Evolutionary conservation across 2,888 invertebrate genomes (phyloP), one percentile per base, ranked within the genome.

Genomic region (Archaeoteleia sp.): DNA sequence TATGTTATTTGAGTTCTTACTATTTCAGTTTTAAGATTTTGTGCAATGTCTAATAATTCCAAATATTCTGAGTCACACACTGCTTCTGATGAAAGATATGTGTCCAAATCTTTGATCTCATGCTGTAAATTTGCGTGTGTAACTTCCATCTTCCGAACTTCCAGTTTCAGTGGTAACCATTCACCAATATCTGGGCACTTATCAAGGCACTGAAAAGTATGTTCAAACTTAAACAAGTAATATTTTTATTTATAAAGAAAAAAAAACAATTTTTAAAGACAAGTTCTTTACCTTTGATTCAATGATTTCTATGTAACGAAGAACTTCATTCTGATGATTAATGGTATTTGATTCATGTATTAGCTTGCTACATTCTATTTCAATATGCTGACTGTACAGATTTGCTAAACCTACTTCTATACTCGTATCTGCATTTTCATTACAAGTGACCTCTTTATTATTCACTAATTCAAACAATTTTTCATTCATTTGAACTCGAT

Each of bases 161-260:
- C 81, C 12, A 83, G 70, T n/a, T 71, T 45, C 30, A 82, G 57
- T 51, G 69, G 70, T 25, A 83, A 58, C 83, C 83, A 83, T 5
- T 78, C 75, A 35, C 46, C 72, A 1, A 82, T 32, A 45, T 82
- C 76, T 3, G 70, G 40, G 5, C 63, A 46, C 10, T 37, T 30
- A 1, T 46, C 45, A 4, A 32, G 23, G 15, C 40, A 49, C 68
- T 68, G 23, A 40, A 37, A 48, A 35, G 14, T 37, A 34, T 34
- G 14, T 1, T 4, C 20, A 46, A 23, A 23, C 23, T 35, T 13
- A 40, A 23, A 5, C 14, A 8, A 40, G 9, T 35, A 20, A 15
- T 25, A 45, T 13, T 27, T 14, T 17, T 40, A 15, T 17, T 29
- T 23, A 53, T 14, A 40, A 30, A 35, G 32, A 37, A 37, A 15